A percentile compares a stretch with the other conserved stretches of the same genome.
These are phyloP conservation scores for Hermaeophaga mercurialis DNA, from an alignment of 2,888 invertebrate species.

Conservation along the genomic window DNA sequence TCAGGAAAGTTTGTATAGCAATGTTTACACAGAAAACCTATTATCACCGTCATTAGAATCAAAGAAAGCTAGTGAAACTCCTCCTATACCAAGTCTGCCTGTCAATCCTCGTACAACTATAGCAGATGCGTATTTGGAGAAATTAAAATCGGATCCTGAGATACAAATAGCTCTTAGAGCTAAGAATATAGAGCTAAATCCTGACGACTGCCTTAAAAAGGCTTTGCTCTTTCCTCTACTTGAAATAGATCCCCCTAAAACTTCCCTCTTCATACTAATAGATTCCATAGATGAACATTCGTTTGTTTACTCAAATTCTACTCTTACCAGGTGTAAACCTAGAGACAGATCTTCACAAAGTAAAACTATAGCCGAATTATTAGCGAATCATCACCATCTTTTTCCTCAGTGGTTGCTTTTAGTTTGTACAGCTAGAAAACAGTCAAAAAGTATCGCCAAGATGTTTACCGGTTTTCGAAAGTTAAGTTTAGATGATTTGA, in stretches of 20 bases:
- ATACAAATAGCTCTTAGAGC: constrained; percentile 79
- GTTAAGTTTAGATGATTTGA: constrained; percentile 87
- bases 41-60: constrained; percentile 45
- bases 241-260: constrained; percentile 85
- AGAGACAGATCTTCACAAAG: constrained; percentile 59
- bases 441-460: constrained; percentile 80
- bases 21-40: constrained; percentile 48
- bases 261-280: constrained; percentile 81
- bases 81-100: constrained; percentile 55
- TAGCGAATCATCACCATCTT: constrained; percentile 87
- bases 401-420: constrained; percentile 93
- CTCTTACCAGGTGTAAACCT: constrained; percentile 61
- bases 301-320: constrained; percentile 64
- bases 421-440: constrained; percentile 85
- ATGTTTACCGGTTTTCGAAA: constrained; percentile 89
- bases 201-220: constrained; percentile 90
- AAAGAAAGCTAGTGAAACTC: constrained; percentile 46
- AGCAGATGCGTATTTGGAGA: constrained; percentile 82
- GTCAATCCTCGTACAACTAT: constrained; percentile 67
- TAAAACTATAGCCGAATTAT: constrained; percentile 78
- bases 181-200: constrained; percentile 82
- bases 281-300: constrained; percentile 90
- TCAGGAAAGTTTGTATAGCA: constrained; percentile 52
- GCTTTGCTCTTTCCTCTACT: constrained; percentile 85
- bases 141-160: constrained; percentile 76